phyloP scores from a whole-genome alignment of 2,797 vertebrate species.

The Acrossocheilus fasciatus region DNA sequence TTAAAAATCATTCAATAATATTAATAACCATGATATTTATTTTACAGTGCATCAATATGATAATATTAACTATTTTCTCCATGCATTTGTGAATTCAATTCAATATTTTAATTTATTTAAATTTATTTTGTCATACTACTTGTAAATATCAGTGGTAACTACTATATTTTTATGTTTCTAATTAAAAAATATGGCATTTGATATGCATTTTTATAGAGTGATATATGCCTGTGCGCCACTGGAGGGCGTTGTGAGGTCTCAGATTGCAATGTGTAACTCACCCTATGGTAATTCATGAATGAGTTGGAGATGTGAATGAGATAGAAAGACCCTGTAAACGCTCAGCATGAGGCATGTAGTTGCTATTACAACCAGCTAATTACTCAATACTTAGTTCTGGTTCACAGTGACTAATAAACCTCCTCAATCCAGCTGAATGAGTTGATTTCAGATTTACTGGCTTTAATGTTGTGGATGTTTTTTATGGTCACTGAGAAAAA shows the following conservation, averaged over 20 bases:
- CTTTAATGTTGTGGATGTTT: background rate
- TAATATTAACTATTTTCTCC: background rate
- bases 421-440: slow-evolving; percentile 38
- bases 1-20: background rate
- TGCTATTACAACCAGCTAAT: slow-evolving; percentile 17
- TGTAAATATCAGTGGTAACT: background rate
- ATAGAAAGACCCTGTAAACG: too few species aligned
- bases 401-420: slow-evolving; percentile 40
- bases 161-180: background rate
- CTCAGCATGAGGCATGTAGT: background rate
- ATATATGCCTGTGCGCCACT: background rate
- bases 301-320: background rate
- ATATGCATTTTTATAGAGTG: background rate
- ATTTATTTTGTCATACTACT: background rate
- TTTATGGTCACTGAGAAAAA: background rate
- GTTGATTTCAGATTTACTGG: slow-evolving; percentile 11
- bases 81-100: background rate
- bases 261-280: background rate
- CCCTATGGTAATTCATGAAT: background rate
- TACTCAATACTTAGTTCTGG: slow-evolving; percentile 9
- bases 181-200: background rate
- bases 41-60: background rate
- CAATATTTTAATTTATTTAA: background rate
- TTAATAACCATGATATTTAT: background rate
- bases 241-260: background rate